Percentiles rank a stretch among this genome's conserved stretches.
Evolutionary conservation across 2,797 vertebrate species (phyloP).

Genomic region (Chloroceryle inda): DNA sequence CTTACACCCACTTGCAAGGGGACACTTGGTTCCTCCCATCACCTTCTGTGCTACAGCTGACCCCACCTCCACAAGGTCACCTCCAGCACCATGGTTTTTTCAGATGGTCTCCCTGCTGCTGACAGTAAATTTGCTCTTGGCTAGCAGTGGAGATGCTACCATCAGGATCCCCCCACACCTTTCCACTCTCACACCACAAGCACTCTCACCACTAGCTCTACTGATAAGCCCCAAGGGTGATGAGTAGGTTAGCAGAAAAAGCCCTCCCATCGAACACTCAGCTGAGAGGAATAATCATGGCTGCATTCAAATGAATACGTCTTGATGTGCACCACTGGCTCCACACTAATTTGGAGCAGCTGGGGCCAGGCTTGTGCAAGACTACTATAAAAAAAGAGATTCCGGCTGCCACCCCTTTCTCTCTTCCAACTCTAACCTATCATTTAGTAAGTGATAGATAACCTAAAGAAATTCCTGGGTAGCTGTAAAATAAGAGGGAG

Average conservation of each 20-base stretch:
- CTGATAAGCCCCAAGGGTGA: not conserved
- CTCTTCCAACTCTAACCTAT: not conserved
- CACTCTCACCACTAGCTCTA: not conserved
- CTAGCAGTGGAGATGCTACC: constrained; percentile 34
- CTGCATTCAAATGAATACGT: not conserved
- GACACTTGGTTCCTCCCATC: too few relatives aligned
- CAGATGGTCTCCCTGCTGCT: not conserved
- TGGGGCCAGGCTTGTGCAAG: not conserved
- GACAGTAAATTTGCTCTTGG: not conserved
- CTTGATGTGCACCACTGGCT: constrained; percentile 3
- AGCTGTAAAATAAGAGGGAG: not conserved
- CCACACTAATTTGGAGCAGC: not conserved
- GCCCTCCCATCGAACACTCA: not conserved
- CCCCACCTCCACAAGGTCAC: not conserved
- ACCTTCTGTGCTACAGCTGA: not conserved
- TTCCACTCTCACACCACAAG: not conserved
- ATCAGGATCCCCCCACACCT: constrained; percentile 14
- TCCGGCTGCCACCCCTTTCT: not conserved
- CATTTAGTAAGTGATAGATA: constrained; percentile 11
- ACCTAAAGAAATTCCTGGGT: constrained; percentile 23
- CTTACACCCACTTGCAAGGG: not conserved
- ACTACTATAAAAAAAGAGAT: not conserved
- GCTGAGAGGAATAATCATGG: not conserved
- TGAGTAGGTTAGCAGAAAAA: not conserved
- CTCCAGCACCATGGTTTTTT: not conserved